Base-by-base conservation (phyloP, 2,113 vertebrate species). In the Dasyornis broadbenti region DNA sequence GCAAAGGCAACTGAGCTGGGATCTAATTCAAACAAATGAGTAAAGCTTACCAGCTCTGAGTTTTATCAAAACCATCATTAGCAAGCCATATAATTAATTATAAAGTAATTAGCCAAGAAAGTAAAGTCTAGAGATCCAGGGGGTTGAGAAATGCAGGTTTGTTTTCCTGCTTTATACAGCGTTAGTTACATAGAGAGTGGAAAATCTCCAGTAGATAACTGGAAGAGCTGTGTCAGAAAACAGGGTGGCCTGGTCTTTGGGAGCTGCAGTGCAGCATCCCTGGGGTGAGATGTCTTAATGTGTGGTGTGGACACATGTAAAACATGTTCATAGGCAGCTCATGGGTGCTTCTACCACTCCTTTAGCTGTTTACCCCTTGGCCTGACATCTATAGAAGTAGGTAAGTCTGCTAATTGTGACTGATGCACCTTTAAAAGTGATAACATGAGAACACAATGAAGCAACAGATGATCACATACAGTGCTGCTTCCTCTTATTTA, bases 381-480 rank as follows among this genome's bases (percentile, higher is more conserved):
- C 28, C 70, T 61, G 68, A n/a, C 39, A 20, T 60, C 3, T 82
- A 15, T 20, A 44, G n/a, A 44, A 26, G 40, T 35, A 76, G 40
- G 9, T 42, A 37, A 57, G 19, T 53, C 40, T 87, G 30, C 11
- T 69, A 4, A 15, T 44, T 56, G 33, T 69, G 66, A 39, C n/a
- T 75, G 24, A 27, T 30, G 11, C 11, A 50, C 28, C 15, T 63
- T 52, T 59, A 40, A 39, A 90, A 88, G 27, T 60, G 37, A 11
- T 75, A 61, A 45, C 18, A 6, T 21, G 17, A 54, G 75, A 82
- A 53, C n/a, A 33, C 13, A 61, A 0, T 19, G 15, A n/a, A 31
- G 6, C 2, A 60, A 42, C 30, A 64, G 63, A n/a, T 16, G 5
- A 20, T 71, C 0, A 0, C 21, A 26, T 35, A 16, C 49, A 37